Conservation (phyloP, 30 jellyfish, hydroid and myxozoan genomes). For the Calvadosia cruxmelitensis region DNA sequence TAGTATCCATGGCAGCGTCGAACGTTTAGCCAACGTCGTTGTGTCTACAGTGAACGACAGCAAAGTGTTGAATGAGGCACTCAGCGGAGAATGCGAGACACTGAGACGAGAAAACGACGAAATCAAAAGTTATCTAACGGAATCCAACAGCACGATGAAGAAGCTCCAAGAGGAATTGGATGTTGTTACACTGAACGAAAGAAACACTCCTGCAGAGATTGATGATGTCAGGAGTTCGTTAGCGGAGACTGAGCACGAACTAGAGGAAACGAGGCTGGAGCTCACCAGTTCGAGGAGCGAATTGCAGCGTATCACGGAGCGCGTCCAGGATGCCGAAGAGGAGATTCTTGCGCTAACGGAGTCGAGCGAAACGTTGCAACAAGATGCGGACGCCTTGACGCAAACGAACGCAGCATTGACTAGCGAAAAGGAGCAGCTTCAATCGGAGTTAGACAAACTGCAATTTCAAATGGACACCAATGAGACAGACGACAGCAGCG, state of each 20-base stretch:
- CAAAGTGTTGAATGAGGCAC: neutral
- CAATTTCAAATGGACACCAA: conserved; percentile 64
- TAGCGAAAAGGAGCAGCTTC: conserved; percentile 52
- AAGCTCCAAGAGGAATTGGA: neutral
- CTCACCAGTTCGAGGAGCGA: conserved; percentile 8
- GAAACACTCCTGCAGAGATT: no score
- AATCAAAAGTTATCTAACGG: neutral
- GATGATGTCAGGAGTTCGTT: neutral
- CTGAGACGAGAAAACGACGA: neutral
- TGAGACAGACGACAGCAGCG: conserved; percentile 66
- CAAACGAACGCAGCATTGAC: conserved; percentile 36
- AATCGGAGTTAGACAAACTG: conserved; percentile 47
- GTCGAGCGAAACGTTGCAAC: conserved; percentile 31
- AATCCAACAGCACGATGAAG: neutral
- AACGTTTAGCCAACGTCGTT: no score
- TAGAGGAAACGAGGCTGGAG: conserved; percentile 6
- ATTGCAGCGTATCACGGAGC: conserved; percentile 13
- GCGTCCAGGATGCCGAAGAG: conserved; percentile 9
- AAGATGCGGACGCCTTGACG: conserved; percentile 37
- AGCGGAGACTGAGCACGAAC: conserved; percentile 4
- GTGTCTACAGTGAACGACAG: neutral
- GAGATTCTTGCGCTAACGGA: conserved; percentile 38
- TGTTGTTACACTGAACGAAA: neutral
- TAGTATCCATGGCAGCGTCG: neutral
- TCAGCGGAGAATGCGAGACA: neutral